A percentile compares a stretch with the other conserved stretches of the same genome.
phyloP scores from a whole-genome alignment of 2,113 vertebrate species.

The Riparia riparia region DNA sequence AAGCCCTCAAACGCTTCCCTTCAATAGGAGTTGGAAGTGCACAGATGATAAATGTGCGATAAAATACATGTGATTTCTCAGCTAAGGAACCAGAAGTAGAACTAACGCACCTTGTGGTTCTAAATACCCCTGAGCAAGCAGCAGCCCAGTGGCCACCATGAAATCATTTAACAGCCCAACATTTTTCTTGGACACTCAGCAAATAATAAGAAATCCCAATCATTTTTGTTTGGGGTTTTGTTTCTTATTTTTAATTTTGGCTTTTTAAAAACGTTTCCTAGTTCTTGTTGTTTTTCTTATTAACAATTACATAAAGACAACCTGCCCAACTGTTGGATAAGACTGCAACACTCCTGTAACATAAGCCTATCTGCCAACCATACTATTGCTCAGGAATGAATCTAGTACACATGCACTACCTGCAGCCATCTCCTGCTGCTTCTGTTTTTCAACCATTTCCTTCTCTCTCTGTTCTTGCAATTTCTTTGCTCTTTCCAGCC shows the following conservation, averaged over 20 bases:
- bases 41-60: not conserved
- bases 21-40: not conserved
- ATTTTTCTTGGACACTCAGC: not conserved
- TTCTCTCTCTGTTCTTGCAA: slow-evolving; percentile 98
- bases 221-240: rapidly evolving
- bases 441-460: slow-evolving; percentile 94
- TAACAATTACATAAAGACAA: not conserved
- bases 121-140: rapidly evolving
- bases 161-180: not conserved
- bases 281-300: not conserved
- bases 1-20: not conserved
- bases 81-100: not conserved
- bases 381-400: not conserved
- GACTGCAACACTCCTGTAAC: not conserved
- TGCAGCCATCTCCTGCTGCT: slow-evolving; percentile 91
- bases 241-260: not conserved
- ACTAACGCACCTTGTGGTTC: not conserved
- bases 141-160: not conserved
- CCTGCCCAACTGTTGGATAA: not conserved
- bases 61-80: not conserved
- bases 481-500: slow-evolving; percentile 96
- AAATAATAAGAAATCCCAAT: not conserved
- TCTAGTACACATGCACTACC: slow-evolving; percentile 70
- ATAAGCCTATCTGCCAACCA: not conserved
- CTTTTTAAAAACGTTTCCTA: rapidly evolving